Evolutionary conservation across 2,113 vertebrate species (phyloP), one percentile per base, ranked within the genome.

Genomic region (Lophochroa leadbeateri): DNA sequence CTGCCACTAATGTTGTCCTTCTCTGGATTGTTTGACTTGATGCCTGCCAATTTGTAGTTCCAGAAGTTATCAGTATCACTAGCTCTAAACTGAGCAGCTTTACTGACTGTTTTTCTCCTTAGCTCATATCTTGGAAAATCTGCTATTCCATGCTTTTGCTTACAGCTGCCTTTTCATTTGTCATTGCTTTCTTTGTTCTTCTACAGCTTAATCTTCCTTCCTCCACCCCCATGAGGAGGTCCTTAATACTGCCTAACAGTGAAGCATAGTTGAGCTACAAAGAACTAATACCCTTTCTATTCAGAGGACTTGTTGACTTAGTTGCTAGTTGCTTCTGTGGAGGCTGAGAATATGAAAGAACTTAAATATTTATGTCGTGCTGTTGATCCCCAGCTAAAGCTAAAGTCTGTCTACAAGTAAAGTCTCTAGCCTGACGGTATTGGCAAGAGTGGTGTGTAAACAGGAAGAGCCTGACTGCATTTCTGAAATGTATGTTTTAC

Each of bases 111-210:
- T 88, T 67, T 70, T 86, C 41, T 81, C 9, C 20, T 84, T 93
- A n/a, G 37, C 18, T 87, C 3, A 0, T 53, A 13, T 55, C 13
- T 91, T 78, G 46, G 43, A 52, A 90, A 92, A 84, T 19, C 25
- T 80, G 31, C 49, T 93, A 2, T 90, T 90, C 63, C 63, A 0
- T 80, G 19, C 58, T 83, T 81, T 94, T 90, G 23, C 71, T 83
- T 50, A 64, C 55, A 64, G 57, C 64, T 76, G 24, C 25, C 13
- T 33, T 79, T 92, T 86, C 27, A 41, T 79, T 86, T 96, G 53
- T 82, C 77, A 50, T 60, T 79, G 37, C 47, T 85, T 83, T 16
- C 82, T 93, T 93, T 94, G 79, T 94, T 90, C 55, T 77, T 91
- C 60, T 76, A 75, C 47, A 76, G 82, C 61, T 88, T 95, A 74